Conservation (phyloP, 2,113 vertebrate genomes). For the Antigone vipio region DNA sequence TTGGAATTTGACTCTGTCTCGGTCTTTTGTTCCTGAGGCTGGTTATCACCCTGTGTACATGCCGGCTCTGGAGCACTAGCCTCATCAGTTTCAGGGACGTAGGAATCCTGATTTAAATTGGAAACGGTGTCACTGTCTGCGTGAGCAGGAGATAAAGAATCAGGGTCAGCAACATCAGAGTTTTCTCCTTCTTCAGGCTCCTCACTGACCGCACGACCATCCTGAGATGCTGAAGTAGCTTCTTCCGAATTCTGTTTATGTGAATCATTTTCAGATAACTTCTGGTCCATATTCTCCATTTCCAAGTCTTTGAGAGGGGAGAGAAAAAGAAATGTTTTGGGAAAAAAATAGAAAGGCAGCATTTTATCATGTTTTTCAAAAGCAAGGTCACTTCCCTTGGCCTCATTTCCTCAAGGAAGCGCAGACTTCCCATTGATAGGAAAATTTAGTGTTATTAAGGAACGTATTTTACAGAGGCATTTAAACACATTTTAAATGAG, state of each 20-base stretch:
- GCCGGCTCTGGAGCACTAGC: conserved; percentile 35
- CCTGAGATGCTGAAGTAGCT: conserved; percentile 50
- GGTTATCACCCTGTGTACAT: conserved; percentile 62
- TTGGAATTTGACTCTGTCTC: conserved; percentile 67
- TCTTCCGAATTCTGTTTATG: conserved; percentile 64
- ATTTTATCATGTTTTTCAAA: not conserved
- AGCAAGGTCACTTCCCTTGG: not conserved
- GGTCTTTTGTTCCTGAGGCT: conserved; percentile 69
- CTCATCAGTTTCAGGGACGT: not conserved
- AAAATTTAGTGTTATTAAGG: not conserved
- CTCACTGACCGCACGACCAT: not conserved
- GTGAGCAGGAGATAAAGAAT: not conserved
- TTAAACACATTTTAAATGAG: not conserved
- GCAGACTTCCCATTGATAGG: not conserved
- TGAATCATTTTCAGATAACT: conserved; percentile 71
- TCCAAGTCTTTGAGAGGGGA: conserved; percentile 72
- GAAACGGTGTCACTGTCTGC: not conserved
- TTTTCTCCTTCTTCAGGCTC: conserved; percentile 44
- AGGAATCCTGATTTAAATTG: conserved; percentile 37
- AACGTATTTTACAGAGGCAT: not conserved
- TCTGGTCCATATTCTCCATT: conserved; percentile 73
- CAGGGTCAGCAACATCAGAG: not conserved
- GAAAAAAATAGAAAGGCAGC: not conserved
- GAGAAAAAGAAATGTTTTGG: not conserved
- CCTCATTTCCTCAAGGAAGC: not conserved